Evolutionary conservation across 2,113 vertebrate genomes (phyloP), one percentile per base, ranked within the genome.

Genomic region (Apodemus speciosus): DNA sequence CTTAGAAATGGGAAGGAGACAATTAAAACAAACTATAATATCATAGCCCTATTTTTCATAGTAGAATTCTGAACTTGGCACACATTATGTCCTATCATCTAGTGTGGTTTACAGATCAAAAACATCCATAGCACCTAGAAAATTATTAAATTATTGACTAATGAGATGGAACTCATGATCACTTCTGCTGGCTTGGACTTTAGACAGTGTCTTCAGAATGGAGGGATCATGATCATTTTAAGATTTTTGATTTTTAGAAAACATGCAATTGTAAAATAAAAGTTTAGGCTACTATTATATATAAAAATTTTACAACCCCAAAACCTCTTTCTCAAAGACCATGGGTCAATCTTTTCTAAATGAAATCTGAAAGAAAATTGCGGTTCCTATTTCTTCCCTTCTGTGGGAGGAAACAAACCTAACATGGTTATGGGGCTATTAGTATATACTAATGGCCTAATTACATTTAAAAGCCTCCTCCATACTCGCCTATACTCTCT

Each of bases 11-110:
- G 80, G 49, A 43, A 49, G 3, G 93, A 73, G 60, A 77, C 71
- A 79, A 92, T 71, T 79, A 81, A 95, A 93, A 66, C 71, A 80
- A 68, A 81, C 93, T 76, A 64, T 49, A 81, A 51, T 16, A 90
- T 27, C 51, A 46, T 90, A 83, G 60, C 15, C 68, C 7, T 86
- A 53, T 94, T 95, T 92, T 23, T 23, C 46, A 85, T 6, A 91
- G 5, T 68, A 6, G 88, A 91, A 66, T 90, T 38, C 32, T 81
- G 9, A 49, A 81, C 11, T 49, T 90, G 68, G 21, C 46, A 83
- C 49, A 18, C n/a, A 79, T 11, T 15, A 46, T 2, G 18, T 69
- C 8, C 13, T 75, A 14, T 3, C 66, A 85, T 3, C 72, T 53
- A 40, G 5, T 60, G 9, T 56, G 13, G 23, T 92, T 89, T 85